Base-by-base conservation (phyloP, 2,113 vertebrate species). In the Amblyopsis rosae region DNA sequence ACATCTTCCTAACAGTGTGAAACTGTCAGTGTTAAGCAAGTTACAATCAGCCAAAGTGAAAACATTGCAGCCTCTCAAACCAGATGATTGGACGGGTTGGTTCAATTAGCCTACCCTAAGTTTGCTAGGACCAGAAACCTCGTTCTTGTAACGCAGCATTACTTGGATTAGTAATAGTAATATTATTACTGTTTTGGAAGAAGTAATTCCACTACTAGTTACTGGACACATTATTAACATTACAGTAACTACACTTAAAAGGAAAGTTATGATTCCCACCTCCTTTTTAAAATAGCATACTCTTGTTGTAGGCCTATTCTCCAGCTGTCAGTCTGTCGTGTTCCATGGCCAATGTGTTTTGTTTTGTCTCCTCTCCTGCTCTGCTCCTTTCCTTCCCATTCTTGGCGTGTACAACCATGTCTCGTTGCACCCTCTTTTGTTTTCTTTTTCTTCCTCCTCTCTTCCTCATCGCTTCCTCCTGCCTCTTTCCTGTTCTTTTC, bases 331-430 rank as follows among this genome's bases (percentile, higher is more conserved):
- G 63, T 62, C 15, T 62, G 12, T 86, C 83, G 72, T 87, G 26
- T 75, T 71, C 64, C 69, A 69, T 86, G 75, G 87, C 86, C 85
- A 85, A 73, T 62, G 60, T 88, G 13, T 79, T 49, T 74, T 35
- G 86, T 67, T 75, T 82, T 85, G 80, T 69, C 82, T 77, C 85
- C 71, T 73, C 74, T 79, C 79, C 66, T 79, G 33, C 57, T 72
- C 69, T 82, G 60, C 72, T 82, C 47, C 17, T 69, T 69, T 77
- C 64, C 65, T 79, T 0, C 60, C 67, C 55, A n/a, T 76, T 71
- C 13, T 72, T 50, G 77, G 70, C 10, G 26, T 49, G n/a, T 58
- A 6, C 12, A 12, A 68, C 65, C 62, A 35, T 75, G 41, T 47
- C 67, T 81, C 70, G 80, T 82, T 80, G 84, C 70, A 73, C 75